Evolutionary conservation across 1,140 invertebrate genomes (phyloP), one percentile per base, ranked within the genome.

Genomic region (Stegodyphus mimosarum): DNA sequence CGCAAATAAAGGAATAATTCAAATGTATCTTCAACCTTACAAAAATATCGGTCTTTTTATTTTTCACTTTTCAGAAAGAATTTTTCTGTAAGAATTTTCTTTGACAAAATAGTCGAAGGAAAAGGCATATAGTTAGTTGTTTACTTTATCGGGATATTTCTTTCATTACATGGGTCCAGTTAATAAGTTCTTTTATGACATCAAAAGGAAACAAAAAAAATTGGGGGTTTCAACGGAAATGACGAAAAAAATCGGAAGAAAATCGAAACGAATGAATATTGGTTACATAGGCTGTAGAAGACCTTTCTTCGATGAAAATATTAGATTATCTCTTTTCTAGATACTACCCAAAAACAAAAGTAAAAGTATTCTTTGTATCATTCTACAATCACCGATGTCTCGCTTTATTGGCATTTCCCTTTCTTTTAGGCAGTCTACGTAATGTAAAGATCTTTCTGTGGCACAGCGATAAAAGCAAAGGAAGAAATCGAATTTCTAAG

Each of bases 261-360:
- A 76, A 76, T 76, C 55, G 74, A 76, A 64, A 53, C 33, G 74
- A 76, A 76, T 76, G 74, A 76, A 76, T 76, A 76, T 76, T 76
- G 74, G 74, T 76, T 76, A 74, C 72, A 74, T 33, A 60, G 55
- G 55, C 55, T 60, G 72, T 66, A 66, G 74, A 76, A 53, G 18
- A 10, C 74, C 11, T 53, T 66, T 60, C 60, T 76, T 66, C 74
- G 60, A 76, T 66, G 74, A 66, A 66, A 76, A 76, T 76, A 76
- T 76, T 76, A 76, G 74, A 76, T 76, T 76, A 76, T 76, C 74
- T 76, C 33, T 76, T 76, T 76, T 76, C 55, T 60, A 60, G 55
- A 60, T 60, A 15, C 64, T 53, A n/a, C 48, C 15, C 60, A 51
- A 49, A 66, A 66, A 63, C 53, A 66, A 51, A 76, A 63, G 7